Evolutionary conservation across 2,797 vertebrate species (phyloP).

Genomic region (Acipenser oxyrinchus): DNA sequence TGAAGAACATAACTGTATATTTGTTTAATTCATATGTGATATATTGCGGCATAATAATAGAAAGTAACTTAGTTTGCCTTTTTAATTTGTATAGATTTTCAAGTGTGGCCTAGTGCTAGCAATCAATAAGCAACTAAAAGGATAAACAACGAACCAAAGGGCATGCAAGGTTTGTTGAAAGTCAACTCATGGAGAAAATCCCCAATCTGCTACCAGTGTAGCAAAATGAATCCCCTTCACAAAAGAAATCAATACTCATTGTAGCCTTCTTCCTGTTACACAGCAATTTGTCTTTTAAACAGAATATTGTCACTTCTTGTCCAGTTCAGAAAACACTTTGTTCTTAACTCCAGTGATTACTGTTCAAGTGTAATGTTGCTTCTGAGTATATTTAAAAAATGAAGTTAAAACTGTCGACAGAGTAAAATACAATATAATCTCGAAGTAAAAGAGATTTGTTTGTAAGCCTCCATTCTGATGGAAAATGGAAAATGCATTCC

Average conservation of each 20-base stretch:
- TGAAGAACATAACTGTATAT: no score
- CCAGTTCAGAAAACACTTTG: slow-evolving; percentile 23
- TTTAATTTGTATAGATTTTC: slow-evolving; percentile 2
- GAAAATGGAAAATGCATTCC: no score
- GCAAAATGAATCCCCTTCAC: slow-evolving; percentile 55
- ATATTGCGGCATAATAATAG: neutral
- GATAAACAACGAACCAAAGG: slow-evolving; percentile 22
- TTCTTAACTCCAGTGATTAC: slow-evolving; percentile 23
- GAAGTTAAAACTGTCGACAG: slow-evolving; percentile 22
- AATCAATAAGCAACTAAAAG: slow-evolving; percentile 1
- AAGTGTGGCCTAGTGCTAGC: neutral
- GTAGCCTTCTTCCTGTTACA: slow-evolving; percentile 50
- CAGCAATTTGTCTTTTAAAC: slow-evolving; percentile 52
- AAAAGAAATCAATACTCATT: slow-evolving; percentile 65
- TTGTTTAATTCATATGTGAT: no score
- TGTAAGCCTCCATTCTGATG: no score
- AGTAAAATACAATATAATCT: no score
- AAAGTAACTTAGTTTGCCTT: slow-evolving; percentile 10
- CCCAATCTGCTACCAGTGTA: slow-evolving; percentile 31
- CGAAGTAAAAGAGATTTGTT: no score
- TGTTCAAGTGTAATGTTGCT: neutral
- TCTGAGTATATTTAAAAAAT: slow-evolving; percentile 27
- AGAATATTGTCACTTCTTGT: slow-evolving; percentile 46
- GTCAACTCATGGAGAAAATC: slow-evolving; percentile 27
- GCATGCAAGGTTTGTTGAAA: slow-evolving; percentile 39